phyloP scores from a whole-genome alignment of 2,113 vertebrate genomes.

The Chauna torquata region DNA sequence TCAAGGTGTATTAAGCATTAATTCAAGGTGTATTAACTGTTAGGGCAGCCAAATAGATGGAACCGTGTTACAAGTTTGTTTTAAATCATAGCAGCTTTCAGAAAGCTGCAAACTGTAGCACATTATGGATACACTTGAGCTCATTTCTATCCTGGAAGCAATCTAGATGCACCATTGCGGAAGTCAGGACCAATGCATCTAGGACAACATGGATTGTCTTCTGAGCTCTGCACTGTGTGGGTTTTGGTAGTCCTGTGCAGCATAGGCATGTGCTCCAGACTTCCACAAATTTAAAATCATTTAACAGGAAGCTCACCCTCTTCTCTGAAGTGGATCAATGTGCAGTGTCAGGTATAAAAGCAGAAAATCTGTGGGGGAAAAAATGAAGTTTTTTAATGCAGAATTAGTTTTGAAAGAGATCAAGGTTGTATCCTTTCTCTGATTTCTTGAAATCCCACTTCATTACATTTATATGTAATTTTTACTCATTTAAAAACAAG shows the following conservation, averaged over 20 bases:
- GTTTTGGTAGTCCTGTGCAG: background rate
- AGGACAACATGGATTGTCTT: no score
- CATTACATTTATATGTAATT: background rate
- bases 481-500: background rate
- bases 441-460: background rate
- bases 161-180: no score
- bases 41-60: background rate
- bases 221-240: background rate
- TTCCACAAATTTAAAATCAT: background rate
- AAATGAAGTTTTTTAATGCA: background rate
- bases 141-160: background rate
- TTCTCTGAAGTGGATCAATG: background rate
- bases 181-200: background rate
- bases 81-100: background rate
- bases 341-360: background rate
- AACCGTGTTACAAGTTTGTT: background rate
- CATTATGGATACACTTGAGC: background rate
- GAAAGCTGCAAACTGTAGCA: background rate
- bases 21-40: background rate
- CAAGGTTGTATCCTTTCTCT: background rate
- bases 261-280: background rate
- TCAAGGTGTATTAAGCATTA: background rate
- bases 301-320: background rate
- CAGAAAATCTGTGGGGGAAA: background rate
- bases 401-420: background rate